Conservation (phyloP, 2,113 vertebrate species). For the Piprites chloris region DNA sequence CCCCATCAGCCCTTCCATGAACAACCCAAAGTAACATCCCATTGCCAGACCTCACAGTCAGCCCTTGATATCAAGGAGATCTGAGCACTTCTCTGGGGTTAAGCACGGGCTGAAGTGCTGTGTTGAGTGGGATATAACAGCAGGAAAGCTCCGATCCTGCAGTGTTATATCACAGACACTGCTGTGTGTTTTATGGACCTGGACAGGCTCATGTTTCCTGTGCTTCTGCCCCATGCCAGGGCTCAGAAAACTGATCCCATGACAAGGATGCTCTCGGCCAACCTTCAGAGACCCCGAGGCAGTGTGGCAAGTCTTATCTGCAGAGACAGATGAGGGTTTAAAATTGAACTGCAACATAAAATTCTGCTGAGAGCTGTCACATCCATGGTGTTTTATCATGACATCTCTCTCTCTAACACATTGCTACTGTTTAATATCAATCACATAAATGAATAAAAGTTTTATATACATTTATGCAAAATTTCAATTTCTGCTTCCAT, state of each 20-base stretch:
- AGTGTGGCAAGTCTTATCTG: neutral
- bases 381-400: neutral
- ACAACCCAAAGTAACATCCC: neutral
- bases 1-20: neutral
- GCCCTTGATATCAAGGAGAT: neutral
- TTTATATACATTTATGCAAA: constrained; percentile 10
- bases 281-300: neutral
- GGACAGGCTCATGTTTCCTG: neutral
- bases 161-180: neutral
- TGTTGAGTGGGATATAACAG: rapidly evolving
- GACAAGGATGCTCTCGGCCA: neutral
- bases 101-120: neutral
- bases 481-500: constrained; percentile 11
- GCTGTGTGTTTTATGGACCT: neutral
- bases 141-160: neutral
- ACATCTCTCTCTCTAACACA: neutral
- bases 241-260: neutral
- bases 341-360: constrained; percentile 2
- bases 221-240: neutral
- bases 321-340: neutral
- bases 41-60: neutral
- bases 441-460: neutral
- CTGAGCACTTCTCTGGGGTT: neutral
- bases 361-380: neutral
- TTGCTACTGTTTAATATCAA: constrained; percentile 31